Percentiles rank a stretch among this genome's conserved stretches.
These are phyloP conservation scores for Choloepus didactylus DNA, from an alignment of 2,797 vertebrate species.

Conservation along the genomic window DNA sequence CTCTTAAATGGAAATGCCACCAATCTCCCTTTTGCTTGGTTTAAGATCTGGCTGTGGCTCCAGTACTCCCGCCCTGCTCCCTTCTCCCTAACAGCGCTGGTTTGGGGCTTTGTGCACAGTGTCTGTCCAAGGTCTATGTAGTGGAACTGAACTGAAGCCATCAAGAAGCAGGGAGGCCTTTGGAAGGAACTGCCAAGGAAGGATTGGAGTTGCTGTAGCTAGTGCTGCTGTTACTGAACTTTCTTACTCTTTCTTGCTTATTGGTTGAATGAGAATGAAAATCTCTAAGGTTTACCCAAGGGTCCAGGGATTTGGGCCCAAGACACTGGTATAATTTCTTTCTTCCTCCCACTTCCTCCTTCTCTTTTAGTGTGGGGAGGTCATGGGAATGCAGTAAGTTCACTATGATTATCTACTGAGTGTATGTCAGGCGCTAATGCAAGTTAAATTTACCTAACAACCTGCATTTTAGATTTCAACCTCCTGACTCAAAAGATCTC, in stretches of 20 bases:
- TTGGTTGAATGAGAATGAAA: not conserved
- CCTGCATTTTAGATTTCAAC: not conserved
- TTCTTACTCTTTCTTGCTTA: not conserved
- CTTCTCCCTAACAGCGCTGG: not conserved
- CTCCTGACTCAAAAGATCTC: not conserved
- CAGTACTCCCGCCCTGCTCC: accelerated
- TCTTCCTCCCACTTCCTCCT: not conserved
- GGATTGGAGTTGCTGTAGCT: not conserved
- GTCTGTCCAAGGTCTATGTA: accelerated
- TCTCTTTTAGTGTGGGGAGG: not conserved
- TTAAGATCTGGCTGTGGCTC: accelerated
- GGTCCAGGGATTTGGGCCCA: not conserved
- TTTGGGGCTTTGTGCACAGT: accelerated
- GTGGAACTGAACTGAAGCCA: not conserved
- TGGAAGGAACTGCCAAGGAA: not conserved
- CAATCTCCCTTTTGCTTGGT: not conserved
- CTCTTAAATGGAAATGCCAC: not conserved
- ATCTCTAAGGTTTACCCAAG: not conserved
- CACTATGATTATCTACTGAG: accelerated
- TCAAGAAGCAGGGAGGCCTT: not conserved
- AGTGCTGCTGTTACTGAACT: not conserved
- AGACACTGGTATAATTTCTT: not conserved
- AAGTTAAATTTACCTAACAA: not conserved
- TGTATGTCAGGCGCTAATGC: accelerated
- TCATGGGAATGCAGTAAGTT: accelerated